Conservation (phyloP, 2,113 vertebrate genomes). For the Esox niger region DNA sequence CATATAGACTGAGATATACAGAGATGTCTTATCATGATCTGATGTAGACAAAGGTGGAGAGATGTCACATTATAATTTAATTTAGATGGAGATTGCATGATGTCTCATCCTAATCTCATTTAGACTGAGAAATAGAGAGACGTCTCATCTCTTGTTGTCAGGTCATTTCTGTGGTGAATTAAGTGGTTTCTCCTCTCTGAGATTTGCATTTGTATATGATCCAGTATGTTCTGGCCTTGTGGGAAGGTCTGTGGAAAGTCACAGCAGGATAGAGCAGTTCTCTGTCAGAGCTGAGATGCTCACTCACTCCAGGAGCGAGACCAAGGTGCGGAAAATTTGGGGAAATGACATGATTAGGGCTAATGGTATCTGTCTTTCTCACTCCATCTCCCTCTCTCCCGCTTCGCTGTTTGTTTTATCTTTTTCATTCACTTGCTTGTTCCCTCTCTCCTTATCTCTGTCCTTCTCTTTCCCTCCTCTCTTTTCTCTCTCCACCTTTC, state of each 20-base stretch:
- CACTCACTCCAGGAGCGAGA: constrained; percentile 36
- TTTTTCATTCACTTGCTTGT: background rate
- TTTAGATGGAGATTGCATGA: too few species aligned
- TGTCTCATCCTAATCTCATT: too few species aligned
- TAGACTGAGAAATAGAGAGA: constrained; percentile 9
- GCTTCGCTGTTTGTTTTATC: background rate
- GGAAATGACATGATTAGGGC: constrained; percentile 32
- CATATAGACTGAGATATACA: too few species aligned
- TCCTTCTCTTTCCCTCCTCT: constrained; percentile 24
- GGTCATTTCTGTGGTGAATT: constrained; percentile 44
- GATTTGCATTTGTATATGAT: constrained; percentile 12
- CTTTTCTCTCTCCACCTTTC: constrained; percentile 27
- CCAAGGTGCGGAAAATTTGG: constrained; percentile 18
- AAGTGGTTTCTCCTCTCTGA: constrained; percentile 51
- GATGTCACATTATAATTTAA: too few species aligned
- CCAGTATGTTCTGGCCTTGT: constrained; percentile 36
- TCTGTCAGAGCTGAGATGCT: constrained; percentile 22
- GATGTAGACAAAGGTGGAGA: too few species aligned
- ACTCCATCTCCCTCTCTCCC: background rate
- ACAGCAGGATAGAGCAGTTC: constrained; percentile 9
- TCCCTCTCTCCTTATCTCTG: constrained; percentile 31
- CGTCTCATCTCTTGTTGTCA: constrained; percentile 12
- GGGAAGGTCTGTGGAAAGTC: constrained; percentile 52
- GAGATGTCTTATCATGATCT: too few species aligned
- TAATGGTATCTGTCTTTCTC: constrained; percentile 10